phyloP scores from a whole-genome alignment of 1,140 invertebrate species.

The Agraylea sexmaculata region DNA sequence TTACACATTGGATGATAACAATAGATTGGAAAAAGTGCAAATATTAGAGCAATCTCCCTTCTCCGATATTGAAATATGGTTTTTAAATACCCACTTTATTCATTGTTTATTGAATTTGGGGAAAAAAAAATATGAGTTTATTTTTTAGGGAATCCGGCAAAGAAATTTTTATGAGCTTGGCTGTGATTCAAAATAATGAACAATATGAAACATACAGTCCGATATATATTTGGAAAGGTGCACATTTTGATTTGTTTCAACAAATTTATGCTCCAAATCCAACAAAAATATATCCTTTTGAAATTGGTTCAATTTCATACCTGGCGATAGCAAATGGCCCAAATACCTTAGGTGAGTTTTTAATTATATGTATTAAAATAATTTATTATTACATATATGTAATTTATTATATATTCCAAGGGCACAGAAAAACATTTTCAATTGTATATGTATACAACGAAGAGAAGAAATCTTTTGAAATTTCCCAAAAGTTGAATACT shows the following conservation, averaged over 20 bases:
- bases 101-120: not conserved
- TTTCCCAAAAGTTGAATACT: conserved; percentile 35
- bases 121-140: conserved; percentile 23
- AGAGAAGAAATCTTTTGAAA: conserved; percentile 26
- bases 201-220: conserved; percentile 18
- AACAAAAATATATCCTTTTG: conserved; percentile 30
- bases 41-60: conserved; percentile 21
- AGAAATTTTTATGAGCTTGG: conserved; percentile 25
- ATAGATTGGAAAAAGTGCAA: conserved; percentile 24
- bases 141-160: conserved; percentile 21
- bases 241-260: conserved; percentile 40
- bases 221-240: conserved; percentile 37
- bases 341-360: conserved; percentile 26
- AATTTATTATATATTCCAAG: conserved; percentile 20
- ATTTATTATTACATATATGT: conserved; percentile 4
- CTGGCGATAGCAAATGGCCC: conserved; percentile 35
- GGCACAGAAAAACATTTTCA: conserved; percentile 30
- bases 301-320: conserved; percentile 25
- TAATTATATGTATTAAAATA: conserved; percentile 4
- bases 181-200: conserved; percentile 15
- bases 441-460: conserved; percentile 36
- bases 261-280: conserved; percentile 28
- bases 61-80: conserved; percentile 25
- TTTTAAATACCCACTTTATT: conserved; percentile 10
- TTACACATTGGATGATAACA: conserved; percentile 22